Base-by-base conservation (phyloP, 2,797 vertebrate species). In the Pelodytes ibericus region DNA sequence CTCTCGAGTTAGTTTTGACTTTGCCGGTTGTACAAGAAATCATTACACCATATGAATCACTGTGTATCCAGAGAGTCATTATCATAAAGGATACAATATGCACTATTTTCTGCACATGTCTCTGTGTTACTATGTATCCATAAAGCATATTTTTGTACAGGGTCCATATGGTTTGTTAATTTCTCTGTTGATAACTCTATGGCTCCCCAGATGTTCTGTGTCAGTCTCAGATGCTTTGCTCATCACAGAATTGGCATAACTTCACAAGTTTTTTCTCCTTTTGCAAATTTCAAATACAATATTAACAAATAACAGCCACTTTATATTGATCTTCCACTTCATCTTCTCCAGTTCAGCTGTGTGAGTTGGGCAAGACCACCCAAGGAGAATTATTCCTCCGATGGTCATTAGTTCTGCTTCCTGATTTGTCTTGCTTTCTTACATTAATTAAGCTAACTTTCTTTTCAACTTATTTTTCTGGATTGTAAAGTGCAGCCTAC, bases 171-270 rank as follows among this genome's bases (percentile, higher is more conserved):
- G 71, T 78, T 78, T 56, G 27, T 39, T 71, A 72, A 72, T 78
- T 78, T 78, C 63, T 66, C 64, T 77, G 69, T 78, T 78, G 75
- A 78, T 72, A 72, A 67, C 30, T 60, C 56, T 26, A 63, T 63
- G 75, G 24, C 51, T 77, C 68, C 75, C 75, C 75, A 77, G 68
- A 77, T 71, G 75, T 77, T 77, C 30, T 64, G 36, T 71, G 75
- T 77, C 75, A 65, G 61, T 72, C 29, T 59, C 51, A 30, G 36
- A 71, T 60, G 68, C 68, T 71, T 65, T 65, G 30, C 61, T 77
- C 61, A 77, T 77, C 75, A 77, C 68, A 72, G 36, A 77, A 20
- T 36, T 71, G 75, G 75, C 68, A 72, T 16, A 18, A 49, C 68
- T 77, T 71, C 68, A 65, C 44, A 77, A 71, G 61, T 24, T 15